Evolutionary conservation across 2,888 invertebrate species (phyloP).

Genomic region (Tenthredo livida): DNA sequence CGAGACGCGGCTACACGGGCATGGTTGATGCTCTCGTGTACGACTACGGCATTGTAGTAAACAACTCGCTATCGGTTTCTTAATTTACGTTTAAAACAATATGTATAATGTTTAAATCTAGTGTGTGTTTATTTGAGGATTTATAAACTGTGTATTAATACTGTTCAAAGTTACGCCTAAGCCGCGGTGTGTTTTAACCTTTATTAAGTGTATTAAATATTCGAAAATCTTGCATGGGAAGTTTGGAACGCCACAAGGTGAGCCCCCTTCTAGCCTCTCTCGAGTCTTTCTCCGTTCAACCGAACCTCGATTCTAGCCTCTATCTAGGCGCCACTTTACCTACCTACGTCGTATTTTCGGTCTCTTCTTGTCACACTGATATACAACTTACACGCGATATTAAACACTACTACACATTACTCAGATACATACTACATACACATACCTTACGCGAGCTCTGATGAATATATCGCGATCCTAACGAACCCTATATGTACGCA

Average conservation of each 20-base stretch:
- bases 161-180: neutral
- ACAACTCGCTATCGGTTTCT: slow-evolving; percentile 75
- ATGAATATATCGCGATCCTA: neutral
- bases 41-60: slow-evolving; percentile 73
- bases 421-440: neutral
- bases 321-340: slow-evolving; percentile 41
- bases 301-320: slow-evolving; percentile 38
- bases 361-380: slow-evolving; percentile 21
- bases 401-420: neutral
- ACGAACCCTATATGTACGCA: slow-evolving; percentile 22
- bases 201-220: neutral
- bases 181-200: neutral
- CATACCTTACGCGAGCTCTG: neutral
- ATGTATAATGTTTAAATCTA: slow-evolving; percentile 5
- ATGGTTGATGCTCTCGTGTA: slow-evolving; percentile 49
- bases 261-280: slow-evolving; percentile 46
- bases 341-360: slow-evolving; percentile 51
- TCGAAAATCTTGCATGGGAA: slow-evolving; percentile 41
- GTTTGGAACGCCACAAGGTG: slow-evolving; percentile 52
- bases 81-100: neutral
- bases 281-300: slow-evolving; percentile 23
- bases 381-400: neutral
- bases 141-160: neutral
- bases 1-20: slow-evolving; percentile 49
- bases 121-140: neutral